phyloP scores from a whole-genome alignment of 2,888 invertebrate genomes.

The Macrophya alboannulata region DNA sequence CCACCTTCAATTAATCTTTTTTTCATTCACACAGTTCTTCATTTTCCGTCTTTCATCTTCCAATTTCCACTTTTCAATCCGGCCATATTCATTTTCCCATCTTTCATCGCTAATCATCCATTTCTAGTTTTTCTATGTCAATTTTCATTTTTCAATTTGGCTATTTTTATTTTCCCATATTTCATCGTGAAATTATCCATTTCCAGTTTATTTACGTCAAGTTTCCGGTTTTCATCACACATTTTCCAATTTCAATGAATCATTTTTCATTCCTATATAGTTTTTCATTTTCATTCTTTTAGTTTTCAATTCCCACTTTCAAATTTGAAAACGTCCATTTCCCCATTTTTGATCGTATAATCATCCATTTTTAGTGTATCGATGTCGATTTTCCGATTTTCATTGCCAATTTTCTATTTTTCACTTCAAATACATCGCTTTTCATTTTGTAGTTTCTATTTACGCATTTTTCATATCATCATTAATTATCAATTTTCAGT shows the following conservation, averaged over 20 bases:
- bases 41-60: too few relatives aligned
- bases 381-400: constrained; percentile 57
- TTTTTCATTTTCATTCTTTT: constrained; percentile 45
- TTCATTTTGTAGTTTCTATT: background rate
- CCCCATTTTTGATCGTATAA: background rate
- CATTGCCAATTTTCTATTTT: background rate
- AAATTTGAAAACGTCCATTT: background rate
- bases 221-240: background rate
- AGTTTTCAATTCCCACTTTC: constrained; percentile 47
- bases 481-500: background rate
- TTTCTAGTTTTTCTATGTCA: background rate
- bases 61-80: constrained; percentile 58
- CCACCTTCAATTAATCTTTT: too few relatives aligned
- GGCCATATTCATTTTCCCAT: constrained; percentile 37
- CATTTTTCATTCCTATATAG: background rate
- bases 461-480: background rate
- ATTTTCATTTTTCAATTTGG: background rate
- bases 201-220: background rate
- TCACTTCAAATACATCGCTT: background rate
- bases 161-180: too few relatives aligned
- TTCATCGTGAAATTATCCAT: background rate
- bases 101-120: background rate
- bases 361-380: too few relatives aligned
- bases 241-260: background rate
- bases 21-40: too few relatives aligned